Evolutionary conservation across 2,888 invertebrate species (phyloP).

Genomic region (Temnothorax ravouxi): DNA sequence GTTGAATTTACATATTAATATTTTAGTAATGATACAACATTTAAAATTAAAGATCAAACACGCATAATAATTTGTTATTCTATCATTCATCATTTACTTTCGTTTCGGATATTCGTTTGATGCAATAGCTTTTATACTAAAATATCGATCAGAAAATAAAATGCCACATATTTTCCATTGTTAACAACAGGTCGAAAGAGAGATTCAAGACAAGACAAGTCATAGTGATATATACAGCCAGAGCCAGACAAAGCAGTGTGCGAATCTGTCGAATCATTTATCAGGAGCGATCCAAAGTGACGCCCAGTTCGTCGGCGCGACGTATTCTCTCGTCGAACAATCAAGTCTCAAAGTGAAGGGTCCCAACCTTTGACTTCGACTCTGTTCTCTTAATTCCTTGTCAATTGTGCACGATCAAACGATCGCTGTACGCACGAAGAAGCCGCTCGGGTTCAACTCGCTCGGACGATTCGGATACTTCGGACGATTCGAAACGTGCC

Average conservation of each 20-base stretch:
- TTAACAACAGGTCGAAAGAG: neutral
- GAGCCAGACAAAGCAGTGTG: conserved; percentile 17
- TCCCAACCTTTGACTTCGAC: conserved; percentile 44
- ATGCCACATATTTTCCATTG: neutral
- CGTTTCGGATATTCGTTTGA: neutral
- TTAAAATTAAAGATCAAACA: conserved; percentile 6
- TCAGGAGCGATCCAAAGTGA: conserved; percentile 13
- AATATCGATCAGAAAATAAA: conserved; percentile 7
- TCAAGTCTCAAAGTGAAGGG: conserved; percentile 47
- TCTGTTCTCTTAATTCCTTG: conserved; percentile 54
- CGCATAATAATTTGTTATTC: neutral
- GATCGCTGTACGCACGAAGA: conserved; percentile 55
- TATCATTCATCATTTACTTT: neutral
- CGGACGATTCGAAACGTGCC: conserved; percentile 57
- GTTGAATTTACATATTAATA: conserved; percentile 23
- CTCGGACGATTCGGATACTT: conserved; percentile 57
- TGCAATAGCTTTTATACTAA: neutral
- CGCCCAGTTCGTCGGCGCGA: conserved; percentile 25
- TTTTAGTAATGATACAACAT: neutral
- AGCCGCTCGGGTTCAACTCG: conserved; percentile 47
- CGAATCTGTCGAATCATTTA: conserved; percentile 46
- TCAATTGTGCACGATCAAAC: conserved; percentile 54
- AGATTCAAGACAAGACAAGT: conserved; percentile 20
- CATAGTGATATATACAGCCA: too few relatives aligned
- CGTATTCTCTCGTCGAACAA: conserved; percentile 60